phyloP scores from a whole-genome alignment of 1,140 invertebrate species.

The Myzus persicae region DNA sequence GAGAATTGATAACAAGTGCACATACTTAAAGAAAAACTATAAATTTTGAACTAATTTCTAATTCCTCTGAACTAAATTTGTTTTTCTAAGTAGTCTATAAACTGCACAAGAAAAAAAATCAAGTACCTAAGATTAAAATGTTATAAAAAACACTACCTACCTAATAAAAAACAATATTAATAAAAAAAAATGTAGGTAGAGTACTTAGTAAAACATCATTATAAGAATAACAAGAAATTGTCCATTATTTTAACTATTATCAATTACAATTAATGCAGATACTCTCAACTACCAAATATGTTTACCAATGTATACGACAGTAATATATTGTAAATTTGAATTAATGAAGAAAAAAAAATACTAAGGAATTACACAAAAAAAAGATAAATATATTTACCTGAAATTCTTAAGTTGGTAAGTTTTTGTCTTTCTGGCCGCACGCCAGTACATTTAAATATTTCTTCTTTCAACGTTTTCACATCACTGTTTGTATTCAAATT shows the following conservation, averaged over 20 bases:
- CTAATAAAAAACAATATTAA: neutral
- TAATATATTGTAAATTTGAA: neutral
- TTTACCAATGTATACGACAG: too few relatives aligned
- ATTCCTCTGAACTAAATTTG: too few relatives aligned
- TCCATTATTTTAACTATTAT: neutral
- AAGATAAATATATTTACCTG: slow-evolving; percentile 71
- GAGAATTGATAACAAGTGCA: neutral
- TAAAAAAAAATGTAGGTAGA: neutral
- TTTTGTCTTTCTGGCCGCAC: slow-evolving; percentile 92
- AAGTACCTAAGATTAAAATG: too few relatives aligned
- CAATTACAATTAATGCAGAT: too few relatives aligned
- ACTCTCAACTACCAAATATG: too few relatives aligned
- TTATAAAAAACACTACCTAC: too few relatives aligned
- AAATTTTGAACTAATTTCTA: neutral
- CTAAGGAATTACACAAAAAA: neutral
- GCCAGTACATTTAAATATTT: slow-evolving; percentile 81
- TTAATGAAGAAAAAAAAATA: neutral
- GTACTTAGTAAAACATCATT: too few relatives aligned
- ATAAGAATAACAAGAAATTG: neutral
- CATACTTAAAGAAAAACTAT: neutral
- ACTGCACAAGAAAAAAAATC: too few relatives aligned
- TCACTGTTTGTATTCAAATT: slow-evolving; percentile 76
- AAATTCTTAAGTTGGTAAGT: slow-evolving; percentile 88
- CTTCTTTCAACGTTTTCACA: slow-evolving; percentile 79
- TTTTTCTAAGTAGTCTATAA: too few relatives aligned